These are phyloP conservation scores for Myrmophylax atrothorax DNA, from an alignment of 2,113 vertebrate species.

Conservation along the genomic window DNA sequence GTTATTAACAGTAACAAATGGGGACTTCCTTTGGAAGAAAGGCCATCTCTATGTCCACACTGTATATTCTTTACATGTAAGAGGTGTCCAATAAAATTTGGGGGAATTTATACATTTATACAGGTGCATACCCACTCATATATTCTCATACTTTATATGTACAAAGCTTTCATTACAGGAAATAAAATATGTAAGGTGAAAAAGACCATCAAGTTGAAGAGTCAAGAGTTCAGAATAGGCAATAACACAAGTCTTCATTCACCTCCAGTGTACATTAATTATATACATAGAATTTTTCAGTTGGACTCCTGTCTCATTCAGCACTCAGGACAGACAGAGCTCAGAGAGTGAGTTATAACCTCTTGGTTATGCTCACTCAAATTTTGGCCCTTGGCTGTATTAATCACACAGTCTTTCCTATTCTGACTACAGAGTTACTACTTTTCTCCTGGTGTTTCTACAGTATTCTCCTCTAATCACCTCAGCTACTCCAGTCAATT, in stretches of 20 bases:
- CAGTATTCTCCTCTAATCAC: neutral
- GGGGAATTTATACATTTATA: neutral
- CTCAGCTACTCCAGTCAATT: neutral
- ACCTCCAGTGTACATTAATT: neutral
- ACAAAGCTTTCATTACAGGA: neutral
- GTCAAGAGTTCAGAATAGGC: neutral
- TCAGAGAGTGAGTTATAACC: neutral
- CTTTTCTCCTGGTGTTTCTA: neutral
- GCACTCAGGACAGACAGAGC: neutral
- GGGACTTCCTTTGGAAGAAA: neutral
- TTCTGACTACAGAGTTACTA: neutral
- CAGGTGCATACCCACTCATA: neutral
- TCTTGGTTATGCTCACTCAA: neutral
- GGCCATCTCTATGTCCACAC: neutral
- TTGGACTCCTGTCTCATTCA: neutral
- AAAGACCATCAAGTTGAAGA: neutral
- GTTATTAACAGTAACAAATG: constrained; percentile 42
- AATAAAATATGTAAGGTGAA: neutral
- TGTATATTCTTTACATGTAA: neutral
- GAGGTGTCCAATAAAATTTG: neutral
- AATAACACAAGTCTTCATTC: neutral
- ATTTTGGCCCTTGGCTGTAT: neutral
- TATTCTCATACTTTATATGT: neutral
- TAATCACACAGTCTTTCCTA: neutral
- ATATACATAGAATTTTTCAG: neutral